Evolutionary conservation across 2,797 vertebrate species (phyloP), one percentile per base, ranked within the genome.

Genomic region (Sebastes steindachneri): DNA sequence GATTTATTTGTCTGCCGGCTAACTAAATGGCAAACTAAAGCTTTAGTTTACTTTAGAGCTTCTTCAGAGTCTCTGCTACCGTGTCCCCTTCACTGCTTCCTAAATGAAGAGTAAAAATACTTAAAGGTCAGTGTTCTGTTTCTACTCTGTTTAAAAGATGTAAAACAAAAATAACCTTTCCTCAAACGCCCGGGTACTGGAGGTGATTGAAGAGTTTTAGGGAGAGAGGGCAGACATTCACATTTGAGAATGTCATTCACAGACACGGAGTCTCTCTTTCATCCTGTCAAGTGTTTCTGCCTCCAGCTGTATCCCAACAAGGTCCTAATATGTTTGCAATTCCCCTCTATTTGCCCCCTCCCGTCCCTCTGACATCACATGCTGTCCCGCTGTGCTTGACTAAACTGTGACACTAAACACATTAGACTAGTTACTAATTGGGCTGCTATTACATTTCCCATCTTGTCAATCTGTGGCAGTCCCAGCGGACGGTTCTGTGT

Each of bases 341-440:
- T 59, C 57, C 35, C 60, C 29, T 26, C 69, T 28, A 9, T 53
- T 45, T 23, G 25, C 28, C 62, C 48, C 28, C 53, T 19, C 11
- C 33, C 25, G 45, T 21, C 26, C 31, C 66, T 65, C 58, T 95
- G 90, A 93, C 91, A 89, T 95, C 93, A 94, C 88, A 82, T 88
- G 90, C 85, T 88, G 86, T 85, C 86, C 62, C 9, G 57, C 79
- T 86, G 80, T 60, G 88, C 86, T 82, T 59, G 73, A 82, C 88
- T 90, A 88, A 90, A 89, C 86, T 75, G 68, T 73, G 78, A 93
- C 80, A 77, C 83, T 90, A 86, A 94, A 91, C 74, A 80, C 86
- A 85, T 93, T 87, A 89, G 79, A 85, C 84, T 12, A 12, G 23
- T 65, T 70, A 78, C 77, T 91, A 86, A 93, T 91, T 92, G 85